Evolutionary conservation across 2,113 vertebrate genomes (phyloP).

Genomic region (Lates calcarifer): DNA sequence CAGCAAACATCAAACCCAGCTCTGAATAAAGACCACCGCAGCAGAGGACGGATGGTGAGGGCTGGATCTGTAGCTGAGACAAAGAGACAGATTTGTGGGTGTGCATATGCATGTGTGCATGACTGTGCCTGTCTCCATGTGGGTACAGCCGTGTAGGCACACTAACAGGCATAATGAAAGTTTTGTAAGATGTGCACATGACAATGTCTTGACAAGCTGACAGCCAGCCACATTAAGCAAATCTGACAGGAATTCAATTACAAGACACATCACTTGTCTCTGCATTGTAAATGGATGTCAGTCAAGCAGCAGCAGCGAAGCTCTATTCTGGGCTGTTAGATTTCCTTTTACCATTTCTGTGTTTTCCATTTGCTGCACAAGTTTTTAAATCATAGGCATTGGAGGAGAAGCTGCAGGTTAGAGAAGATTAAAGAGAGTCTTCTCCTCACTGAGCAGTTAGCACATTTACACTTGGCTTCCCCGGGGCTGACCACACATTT

Average conservation of each 20-base stretch:
- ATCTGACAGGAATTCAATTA: constrained; percentile 76
- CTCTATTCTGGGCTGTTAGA: constrained; percentile 41
- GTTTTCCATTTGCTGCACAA: constrained; percentile 16
- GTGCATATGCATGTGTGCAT: constrained; percentile 31
- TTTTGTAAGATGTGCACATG: constrained; percentile 60
- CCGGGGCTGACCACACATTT: constrained; percentile 58
- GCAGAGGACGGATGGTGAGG: constrained; percentile 40
- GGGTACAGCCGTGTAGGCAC: constrained; percentile 62
- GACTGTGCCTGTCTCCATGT: constrained; percentile 38
- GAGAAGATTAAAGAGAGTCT: constrained; percentile 38
- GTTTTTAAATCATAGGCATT: not conserved
- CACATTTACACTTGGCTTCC: constrained; percentile 43
- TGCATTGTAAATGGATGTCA: constrained; percentile 48
- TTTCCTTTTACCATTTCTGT: constrained; percentile 36
- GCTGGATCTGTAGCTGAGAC: constrained; percentile 41
- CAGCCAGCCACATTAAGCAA: constrained; percentile 63
- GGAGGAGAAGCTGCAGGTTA: constrained; percentile 29
- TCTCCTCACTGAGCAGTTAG: constrained; percentile 39
- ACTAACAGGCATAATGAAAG: constrained; percentile 62
- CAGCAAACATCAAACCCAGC: constrained; percentile 46
- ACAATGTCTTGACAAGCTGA: constrained; percentile 65
- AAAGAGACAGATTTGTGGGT: constrained; percentile 43
- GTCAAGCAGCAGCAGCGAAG: constrained; percentile 40
- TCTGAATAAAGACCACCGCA: constrained; percentile 40
- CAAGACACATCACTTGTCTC: constrained; percentile 64